Base-by-base conservation (phyloP, 2,888 invertebrate genomes). In the Caenorhabditis sulstoni region DNA sequence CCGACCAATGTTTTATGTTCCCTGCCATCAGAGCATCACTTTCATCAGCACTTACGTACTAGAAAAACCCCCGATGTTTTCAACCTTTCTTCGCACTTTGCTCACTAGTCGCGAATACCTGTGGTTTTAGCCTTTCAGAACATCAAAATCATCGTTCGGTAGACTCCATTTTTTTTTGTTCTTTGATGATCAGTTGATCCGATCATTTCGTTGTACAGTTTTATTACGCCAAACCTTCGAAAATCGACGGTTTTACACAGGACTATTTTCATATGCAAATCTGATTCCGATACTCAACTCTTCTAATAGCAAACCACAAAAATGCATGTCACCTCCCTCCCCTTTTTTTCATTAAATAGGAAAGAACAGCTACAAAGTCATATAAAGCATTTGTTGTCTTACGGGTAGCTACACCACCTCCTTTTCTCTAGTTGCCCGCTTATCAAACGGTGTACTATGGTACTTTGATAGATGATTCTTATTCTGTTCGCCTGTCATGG, bases 391-490 rank as follows among this genome's bases (percentile, higher is more conserved):
- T 22, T 22, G 35, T 53, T 44, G 20, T 53, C 52, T 8, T 14
- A 37, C 37, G 37, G 37, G 14, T 23, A 18, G 41, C 22, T 50
- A 2, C 22, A n/a, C 16, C 39, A 8, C 18, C 16, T 18, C 20
- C 14, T 18, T 50, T 47, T 53, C 22, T 44, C 50, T n/a, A 39
- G 18, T 55, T 55, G 49, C 70, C 22, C 49, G 49, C 61, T 71
- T 73, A 73, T 73, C 73, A 73, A 22, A 57, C 58, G 20, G 50
- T 58, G 73, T 73, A 73, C 73, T 65, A 64, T 73, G 73, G 64
- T 73, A 73, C 73, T 64, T 50, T 73, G 44, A 49, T 64, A 58
- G 55, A 35, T 52, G 64, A 41, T 52, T 3, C 11, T 11, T 29
- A 29, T 29, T 29, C 29, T 7, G 7, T 29, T 7, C 29, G 29